Conservation (phyloP, 2,113 vertebrate genomes). For the Myrmophylax atrothorax region DNA sequence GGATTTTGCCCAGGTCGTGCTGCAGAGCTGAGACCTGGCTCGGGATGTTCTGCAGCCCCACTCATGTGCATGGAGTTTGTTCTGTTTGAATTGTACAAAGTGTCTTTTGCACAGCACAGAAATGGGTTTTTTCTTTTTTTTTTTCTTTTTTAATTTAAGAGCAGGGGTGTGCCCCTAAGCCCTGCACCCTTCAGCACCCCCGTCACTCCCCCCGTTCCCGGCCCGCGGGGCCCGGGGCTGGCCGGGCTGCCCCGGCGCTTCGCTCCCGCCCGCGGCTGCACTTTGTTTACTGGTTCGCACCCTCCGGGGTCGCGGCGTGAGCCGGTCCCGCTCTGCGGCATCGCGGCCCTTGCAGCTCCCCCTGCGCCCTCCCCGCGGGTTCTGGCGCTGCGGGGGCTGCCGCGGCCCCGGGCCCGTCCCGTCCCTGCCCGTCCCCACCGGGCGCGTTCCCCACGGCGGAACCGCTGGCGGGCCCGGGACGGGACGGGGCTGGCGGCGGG, state of each 20-base stretch:
- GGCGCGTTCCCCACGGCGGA: too few relatives aligned
- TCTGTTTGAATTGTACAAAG: conserved; percentile 72
- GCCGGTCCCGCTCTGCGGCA: not conserved
- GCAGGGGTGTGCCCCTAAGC: not conserved
- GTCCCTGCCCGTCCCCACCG: too few relatives aligned
- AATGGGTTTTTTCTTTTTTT: not conserved
- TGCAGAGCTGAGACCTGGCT: not conserved
- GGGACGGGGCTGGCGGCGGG: too few relatives aligned
- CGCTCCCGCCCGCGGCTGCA: conserved; percentile 37
- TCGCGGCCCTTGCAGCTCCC: not conserved
- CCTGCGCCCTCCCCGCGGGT: not conserved
- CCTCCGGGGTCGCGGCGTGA: not conserved
- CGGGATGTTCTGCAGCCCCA: not conserved
- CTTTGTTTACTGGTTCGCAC: conserved; percentile 69
- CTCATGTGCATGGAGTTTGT: conserved; percentile 65
- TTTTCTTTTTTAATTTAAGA: conserved; percentile 36
- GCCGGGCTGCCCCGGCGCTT: not conserved
- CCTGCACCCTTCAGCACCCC: not conserved
- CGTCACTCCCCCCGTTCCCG: not conserved
- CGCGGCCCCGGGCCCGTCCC: not conserved
- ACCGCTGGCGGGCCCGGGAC: too few relatives aligned
- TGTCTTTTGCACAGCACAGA: conserved; percentile 71
- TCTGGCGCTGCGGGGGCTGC: not conserved
- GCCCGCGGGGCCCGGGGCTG: not conserved
- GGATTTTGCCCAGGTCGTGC: conserved; percentile 37